Percentiles rank a stretch among this genome's conserved stretches.
phyloP scores from a whole-genome alignment of 2,113 vertebrate species.

The Piaya cayana region DNA sequence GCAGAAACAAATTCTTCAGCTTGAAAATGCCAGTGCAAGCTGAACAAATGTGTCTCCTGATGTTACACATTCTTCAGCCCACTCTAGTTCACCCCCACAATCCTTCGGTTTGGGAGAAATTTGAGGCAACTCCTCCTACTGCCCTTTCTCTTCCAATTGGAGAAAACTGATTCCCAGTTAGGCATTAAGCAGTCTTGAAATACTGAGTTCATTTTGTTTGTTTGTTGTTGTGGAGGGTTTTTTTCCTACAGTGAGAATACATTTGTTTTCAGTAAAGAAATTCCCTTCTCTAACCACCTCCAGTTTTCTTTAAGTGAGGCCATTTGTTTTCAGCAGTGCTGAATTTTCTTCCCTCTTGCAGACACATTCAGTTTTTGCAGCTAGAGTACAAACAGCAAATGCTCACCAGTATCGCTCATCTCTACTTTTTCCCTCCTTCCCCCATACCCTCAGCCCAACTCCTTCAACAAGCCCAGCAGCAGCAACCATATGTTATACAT shows the following conservation, averaged over 20 bases:
- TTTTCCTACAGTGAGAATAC: not conserved
- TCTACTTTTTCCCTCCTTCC: not conserved
- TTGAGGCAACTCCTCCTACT: slow-evolving; percentile 17
- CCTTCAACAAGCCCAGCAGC: slow-evolving; percentile 5
- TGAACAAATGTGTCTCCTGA: slow-evolving; percentile 71
- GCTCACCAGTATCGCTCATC: not conserved
- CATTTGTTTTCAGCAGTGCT: slow-evolving; percentile 27
- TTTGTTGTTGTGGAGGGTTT: not conserved
- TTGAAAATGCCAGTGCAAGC: slow-evolving; percentile 63
- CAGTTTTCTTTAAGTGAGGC: slow-evolving; percentile 39
- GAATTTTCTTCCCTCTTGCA: slow-evolving; percentile 17
- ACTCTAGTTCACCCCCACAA: slow-evolving; percentile 50
- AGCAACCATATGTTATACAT: not conserved
- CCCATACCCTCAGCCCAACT: not conserved
- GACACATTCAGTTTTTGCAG: not conserved
- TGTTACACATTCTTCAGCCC: slow-evolving; percentile 59
- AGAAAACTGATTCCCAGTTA: not conserved
- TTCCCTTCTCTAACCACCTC: slow-evolving; percentile 12
- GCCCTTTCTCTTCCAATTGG: slow-evolving; percentile 37
- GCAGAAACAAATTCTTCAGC: slow-evolving; percentile 61
- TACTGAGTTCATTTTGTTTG: slow-evolving; percentile 15
- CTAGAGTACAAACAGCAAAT: slow-evolving; percentile 31
- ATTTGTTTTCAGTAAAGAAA: slow-evolving; percentile 52
- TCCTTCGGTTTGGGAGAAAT: slow-evolving; percentile 39
- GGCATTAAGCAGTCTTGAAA: slow-evolving; percentile 13